Percentiles rank a stretch among this genome's conserved stretches.
These are phyloP conservation scores for Drosophila rubida DNA, from an alignment of 2,888 invertebrate genomes.

Conservation along the genomic window DNA sequence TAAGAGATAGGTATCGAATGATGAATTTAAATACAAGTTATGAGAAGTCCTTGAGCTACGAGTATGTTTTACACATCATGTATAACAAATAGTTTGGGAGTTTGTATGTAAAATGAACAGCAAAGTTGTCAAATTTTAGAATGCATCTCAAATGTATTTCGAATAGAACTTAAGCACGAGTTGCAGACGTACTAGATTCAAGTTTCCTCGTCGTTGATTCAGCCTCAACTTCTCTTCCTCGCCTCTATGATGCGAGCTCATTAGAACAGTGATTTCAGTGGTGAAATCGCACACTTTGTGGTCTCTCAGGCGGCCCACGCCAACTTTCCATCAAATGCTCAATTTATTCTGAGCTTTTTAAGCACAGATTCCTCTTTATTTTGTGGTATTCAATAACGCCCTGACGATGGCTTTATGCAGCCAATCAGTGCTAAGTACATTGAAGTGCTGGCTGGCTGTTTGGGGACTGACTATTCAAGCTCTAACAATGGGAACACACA, in stretches of 20 bases:
- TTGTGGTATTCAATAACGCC: constrained; percentile 44
- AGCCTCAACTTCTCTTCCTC: background rate
- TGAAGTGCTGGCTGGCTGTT: constrained; percentile 13
- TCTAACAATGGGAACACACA: constrained; percentile 60
- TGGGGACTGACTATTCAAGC: constrained; percentile 43
- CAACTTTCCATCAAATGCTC: constrained; percentile 45
- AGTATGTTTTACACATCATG: too few relatives aligned
- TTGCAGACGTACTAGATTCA: too few relatives aligned
- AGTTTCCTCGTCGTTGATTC: background rate
- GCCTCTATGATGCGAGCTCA: background rate
- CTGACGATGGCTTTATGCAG: constrained; percentile 38
- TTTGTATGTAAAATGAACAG: too few relatives aligned
- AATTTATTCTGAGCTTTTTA: constrained; percentile 35
- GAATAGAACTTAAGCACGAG: too few relatives aligned
- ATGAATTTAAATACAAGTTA: too few relatives aligned
- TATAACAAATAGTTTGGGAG: too few relatives aligned
- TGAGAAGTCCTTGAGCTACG: too few relatives aligned
- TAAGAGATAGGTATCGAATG: too few relatives aligned
- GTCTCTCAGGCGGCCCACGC: constrained; percentile 51
- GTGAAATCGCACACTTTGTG: background rate
- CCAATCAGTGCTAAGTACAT: constrained; percentile 77
- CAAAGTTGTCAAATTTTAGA: too few relatives aligned
- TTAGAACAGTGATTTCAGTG: background rate
- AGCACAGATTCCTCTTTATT: background rate
- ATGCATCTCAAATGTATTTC: too few relatives aligned